phyloP scores from a whole-genome alignment of 2,888 invertebrate genomes.

The Heliconius ismenius region DNA sequence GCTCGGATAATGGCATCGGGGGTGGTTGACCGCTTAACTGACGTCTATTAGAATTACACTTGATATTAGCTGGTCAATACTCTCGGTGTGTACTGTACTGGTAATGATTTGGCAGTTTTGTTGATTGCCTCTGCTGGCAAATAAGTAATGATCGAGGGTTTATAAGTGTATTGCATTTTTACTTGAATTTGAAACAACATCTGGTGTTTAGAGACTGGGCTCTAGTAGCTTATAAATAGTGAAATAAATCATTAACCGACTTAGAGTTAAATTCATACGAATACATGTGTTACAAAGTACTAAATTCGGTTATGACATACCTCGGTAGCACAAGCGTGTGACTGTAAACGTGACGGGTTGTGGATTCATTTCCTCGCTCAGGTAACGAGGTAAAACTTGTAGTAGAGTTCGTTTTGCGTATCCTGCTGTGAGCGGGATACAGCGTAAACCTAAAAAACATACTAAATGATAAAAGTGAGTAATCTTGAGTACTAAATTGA shows the following conservation, averaged over 20 bases:
- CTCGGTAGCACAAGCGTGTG: too few relatives aligned
- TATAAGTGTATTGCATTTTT: neutral
- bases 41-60: conserved; percentile 65
- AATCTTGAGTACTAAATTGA: conserved; percentile 51
- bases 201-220: neutral
- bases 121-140: conserved; percentile 18
- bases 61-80: conserved; percentile 51
- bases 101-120: conserved; percentile 28
- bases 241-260: neutral
- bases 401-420: too few relatives aligned
- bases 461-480: conserved; percentile 39
- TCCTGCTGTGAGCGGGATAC: too few relatives aligned
- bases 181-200: neutral
- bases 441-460: too few relatives aligned
- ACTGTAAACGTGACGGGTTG: too few relatives aligned
- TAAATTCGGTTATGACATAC: too few relatives aligned
- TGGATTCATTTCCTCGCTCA: too few relatives aligned
- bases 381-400: too few relatives aligned
- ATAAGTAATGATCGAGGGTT: neutral
- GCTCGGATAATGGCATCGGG: conserved; percentile 65
- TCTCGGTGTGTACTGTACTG: conserved; percentile 26
- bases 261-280: neutral
- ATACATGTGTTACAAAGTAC: neutral
- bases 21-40: conserved; percentile 65
- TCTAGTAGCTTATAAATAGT: neutral